A percentile compares a stretch with the other conserved stretches of the same genome.
Evolutionary conservation across 2,888 invertebrate genomes (phyloP).

Genomic region (Fissipunctia ypsillon): DNA sequence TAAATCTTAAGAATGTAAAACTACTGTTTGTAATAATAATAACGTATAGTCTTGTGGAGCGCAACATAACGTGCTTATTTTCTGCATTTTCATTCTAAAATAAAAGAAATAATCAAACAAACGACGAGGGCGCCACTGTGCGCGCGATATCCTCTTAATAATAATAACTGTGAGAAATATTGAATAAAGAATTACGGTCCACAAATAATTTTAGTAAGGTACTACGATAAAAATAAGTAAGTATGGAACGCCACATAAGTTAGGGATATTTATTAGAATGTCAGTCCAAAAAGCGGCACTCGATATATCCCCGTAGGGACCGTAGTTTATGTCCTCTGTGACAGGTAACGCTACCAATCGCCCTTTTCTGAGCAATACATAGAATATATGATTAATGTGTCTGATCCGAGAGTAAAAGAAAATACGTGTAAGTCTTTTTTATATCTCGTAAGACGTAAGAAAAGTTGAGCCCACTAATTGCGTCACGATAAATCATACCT

Average conservation of each 20-base stretch:
- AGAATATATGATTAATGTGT: constrained; percentile 57
- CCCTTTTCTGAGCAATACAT: constrained; percentile 52
- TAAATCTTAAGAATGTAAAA: too few species aligned
- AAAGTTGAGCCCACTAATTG: neutral
- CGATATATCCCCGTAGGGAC: constrained; percentile 61
- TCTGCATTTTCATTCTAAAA: too few species aligned
- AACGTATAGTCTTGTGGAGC: too few species aligned
- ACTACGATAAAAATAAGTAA: constrained; percentile 40
- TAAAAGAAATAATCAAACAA: too few species aligned
- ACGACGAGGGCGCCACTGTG: too few species aligned
- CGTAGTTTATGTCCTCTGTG: constrained; percentile 58
- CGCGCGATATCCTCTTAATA: too few species aligned
- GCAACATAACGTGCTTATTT: too few species aligned
- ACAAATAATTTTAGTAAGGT: constrained; percentile 47
- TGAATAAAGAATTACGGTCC: constrained; percentile 26
- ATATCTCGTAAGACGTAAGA: neutral
- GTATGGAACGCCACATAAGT: constrained; percentile 46
- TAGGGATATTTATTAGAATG: constrained; percentile 60
- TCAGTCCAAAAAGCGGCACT: constrained; percentile 52
- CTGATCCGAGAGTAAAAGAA: constrained; percentile 45
- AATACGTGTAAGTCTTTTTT: constrained; percentile 27
- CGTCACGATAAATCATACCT: neutral
- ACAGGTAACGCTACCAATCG: constrained; percentile 61
- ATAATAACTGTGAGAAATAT: constrained; percentile 15
- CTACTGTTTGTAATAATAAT: too few species aligned